Percentiles rank a stretch among this genome's conserved stretches.
phyloP scores from a whole-genome alignment of 2,888 invertebrate species.

The Cephus rjabovi region DNA sequence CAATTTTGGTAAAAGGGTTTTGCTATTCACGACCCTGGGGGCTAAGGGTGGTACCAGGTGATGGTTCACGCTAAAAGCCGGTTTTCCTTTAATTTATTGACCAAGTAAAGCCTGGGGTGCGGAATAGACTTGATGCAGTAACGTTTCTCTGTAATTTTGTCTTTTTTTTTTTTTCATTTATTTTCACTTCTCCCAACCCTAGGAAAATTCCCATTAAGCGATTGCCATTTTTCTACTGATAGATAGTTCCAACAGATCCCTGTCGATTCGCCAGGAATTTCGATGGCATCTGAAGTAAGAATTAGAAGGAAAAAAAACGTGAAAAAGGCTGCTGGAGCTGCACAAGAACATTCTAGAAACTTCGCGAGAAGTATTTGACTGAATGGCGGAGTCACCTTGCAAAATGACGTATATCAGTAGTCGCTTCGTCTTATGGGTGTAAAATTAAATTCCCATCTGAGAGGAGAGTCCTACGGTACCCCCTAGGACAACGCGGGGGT shows the following conservation, averaged over 20 bases:
- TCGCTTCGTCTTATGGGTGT: slow-evolving; percentile 23
- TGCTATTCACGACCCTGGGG: slow-evolving; percentile 45
- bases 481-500: neutral
- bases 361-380: too few species aligned
- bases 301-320: neutral
- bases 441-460: slow-evolving; percentile 40
- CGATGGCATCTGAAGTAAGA: neutral
- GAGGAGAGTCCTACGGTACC: slow-evolving; percentile 7
- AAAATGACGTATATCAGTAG: neutral
- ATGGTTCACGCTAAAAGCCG: slow-evolving; percentile 49
- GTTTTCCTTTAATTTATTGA: slow-evolving; percentile 55
- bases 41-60: neutral
- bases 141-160: neutral
- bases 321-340: neutral
- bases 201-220: neutral
- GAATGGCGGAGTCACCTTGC: neutral
- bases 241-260: too few species aligned
- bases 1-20: slow-evolving; percentile 65
- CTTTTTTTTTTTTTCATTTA: slow-evolving; percentile 2
- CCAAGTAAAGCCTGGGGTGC: slow-evolving; percentile 6
- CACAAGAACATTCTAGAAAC: too few species aligned
- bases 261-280: neutral
- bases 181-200: slow-evolving; percentile 7
- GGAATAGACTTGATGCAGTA: neutral
- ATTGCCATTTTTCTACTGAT: neutral